Evolutionary conservation across 2,113 vertebrate species (phyloP).

Genomic region (Pseudopipra pipra): DNA sequence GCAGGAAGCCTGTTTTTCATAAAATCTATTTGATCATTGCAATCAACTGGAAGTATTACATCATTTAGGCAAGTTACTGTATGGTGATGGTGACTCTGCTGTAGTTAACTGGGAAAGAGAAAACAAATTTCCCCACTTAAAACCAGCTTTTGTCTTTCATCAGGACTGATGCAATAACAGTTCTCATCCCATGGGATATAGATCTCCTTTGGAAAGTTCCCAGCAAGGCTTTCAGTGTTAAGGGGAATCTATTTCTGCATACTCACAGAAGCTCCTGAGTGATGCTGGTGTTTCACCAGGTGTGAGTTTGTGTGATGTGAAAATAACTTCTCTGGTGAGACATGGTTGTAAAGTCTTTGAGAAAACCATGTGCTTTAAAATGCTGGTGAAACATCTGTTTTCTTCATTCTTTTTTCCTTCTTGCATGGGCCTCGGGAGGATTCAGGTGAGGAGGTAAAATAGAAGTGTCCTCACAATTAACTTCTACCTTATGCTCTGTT

Average conservation of each 20-base stretch:
- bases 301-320: background rate
- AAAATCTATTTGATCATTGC: background rate
- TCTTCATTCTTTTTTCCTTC: background rate
- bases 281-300: background rate
- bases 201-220: background rate
- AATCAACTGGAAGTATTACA: background rate
- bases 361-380: background rate
- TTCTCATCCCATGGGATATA: background rate
- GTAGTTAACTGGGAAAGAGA: background rate
- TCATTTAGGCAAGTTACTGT: background rate
- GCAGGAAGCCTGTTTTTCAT: conserved; percentile 4
- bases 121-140: background rate
- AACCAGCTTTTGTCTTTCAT: background rate
- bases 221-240: background rate
- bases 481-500: background rate
- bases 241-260: background rate
- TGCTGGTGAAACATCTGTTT: background rate
- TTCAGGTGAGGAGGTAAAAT: background rate
- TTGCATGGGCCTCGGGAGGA: background rate
- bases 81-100: background rate
- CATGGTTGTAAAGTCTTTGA: background rate
- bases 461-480: background rate
- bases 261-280: background rate
- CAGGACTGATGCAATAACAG: background rate
- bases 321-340: background rate